A percentile compares a stretch with the other conserved stretches of the same genome.
These are phyloP conservation scores for Myotis brandtii DNA, from an alignment of 2,113 vertebrate species.

Conservation along the genomic window DNA sequence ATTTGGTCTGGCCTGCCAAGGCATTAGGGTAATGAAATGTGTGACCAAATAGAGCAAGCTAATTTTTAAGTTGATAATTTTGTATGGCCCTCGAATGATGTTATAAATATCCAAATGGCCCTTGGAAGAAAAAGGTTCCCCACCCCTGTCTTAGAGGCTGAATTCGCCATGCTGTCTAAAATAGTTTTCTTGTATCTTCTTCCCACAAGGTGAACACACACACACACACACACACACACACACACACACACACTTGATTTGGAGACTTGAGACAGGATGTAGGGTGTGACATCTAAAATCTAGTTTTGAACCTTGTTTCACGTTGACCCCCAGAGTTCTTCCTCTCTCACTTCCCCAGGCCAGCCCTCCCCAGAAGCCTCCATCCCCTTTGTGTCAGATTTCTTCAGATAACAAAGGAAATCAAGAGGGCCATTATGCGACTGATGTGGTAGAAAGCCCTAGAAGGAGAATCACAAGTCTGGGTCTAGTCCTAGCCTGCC, in stretches of 20 bases:
- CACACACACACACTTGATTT: neutral
- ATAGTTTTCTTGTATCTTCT: neutral
- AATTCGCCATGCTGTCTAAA: neutral
- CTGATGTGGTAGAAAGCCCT: neutral
- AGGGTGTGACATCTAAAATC: neutral
- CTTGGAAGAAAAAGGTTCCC: no score
- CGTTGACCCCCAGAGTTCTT: neutral
- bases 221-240: neutral
- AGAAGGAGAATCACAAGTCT: neutral
- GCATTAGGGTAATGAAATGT: no score
- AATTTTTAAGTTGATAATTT: no score
- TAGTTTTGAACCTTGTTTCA: neutral
- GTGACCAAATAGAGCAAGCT: no score
- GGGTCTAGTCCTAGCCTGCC: neutral
- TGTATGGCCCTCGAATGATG: no score
- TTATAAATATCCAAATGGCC: no score
- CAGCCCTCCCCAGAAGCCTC: neutral
- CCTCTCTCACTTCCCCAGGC: neutral
- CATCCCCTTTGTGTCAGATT: neutral
- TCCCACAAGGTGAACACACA: neutral
- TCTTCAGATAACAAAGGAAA: neutral
- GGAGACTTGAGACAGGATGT: neutral
- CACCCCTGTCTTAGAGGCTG: neutral
- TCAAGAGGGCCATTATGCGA: neutral
- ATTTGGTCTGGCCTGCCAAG: no score